Base-by-base conservation (phyloP, 1,140 invertebrate species). In the Dysdera silvatica region DNA sequence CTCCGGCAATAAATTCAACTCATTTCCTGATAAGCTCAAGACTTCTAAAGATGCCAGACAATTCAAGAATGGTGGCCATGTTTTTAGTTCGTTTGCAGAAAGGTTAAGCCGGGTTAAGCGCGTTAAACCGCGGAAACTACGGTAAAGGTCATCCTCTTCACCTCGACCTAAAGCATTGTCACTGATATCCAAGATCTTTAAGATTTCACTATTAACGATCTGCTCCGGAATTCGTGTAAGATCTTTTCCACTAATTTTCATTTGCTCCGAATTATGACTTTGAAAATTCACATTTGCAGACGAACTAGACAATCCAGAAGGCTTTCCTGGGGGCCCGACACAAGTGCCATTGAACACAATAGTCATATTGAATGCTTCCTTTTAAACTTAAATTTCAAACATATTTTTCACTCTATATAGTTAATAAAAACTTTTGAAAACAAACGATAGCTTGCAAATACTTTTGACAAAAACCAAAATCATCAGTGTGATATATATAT, bases 131-230 rank as follows among this genome's bases (percentile, higher is more conserved):
- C 20, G 33, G 8, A 61, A 18, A 20, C 45, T 33, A 20, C 37
- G n/a, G 8, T 33, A 3, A 10, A 32, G 5, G 32, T 51, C 47
- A 18, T 51, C 23, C 18, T 14, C 10, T 7, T 49, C 23, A 49
- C 26, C 8, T 7, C 26, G 47, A n/a, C 35, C 53, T n/a, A 61
- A 18, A 16, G 16, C 18, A 23, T 61, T 61, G 23, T 54, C 12
- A 10, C 51, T 54, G 35, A 61, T 18, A 10, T 61, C 60, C 37
- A 61, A 35, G 6, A 61, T 54, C n/a, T 40, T 43, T 3, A 61
- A 32, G 2, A 33, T 28, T 2, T 26, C 29, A 28, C 47, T 61
- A 18, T 45, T 35, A 8, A 28, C 28, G 3, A 61, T 43, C 7
- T 54, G 28, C 2, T 61, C 49, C 8, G 60, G 60, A 6, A 61